Base-by-base conservation (phyloP, 1,140 invertebrate genomes). In the Bombus vancouverensis region DNA sequence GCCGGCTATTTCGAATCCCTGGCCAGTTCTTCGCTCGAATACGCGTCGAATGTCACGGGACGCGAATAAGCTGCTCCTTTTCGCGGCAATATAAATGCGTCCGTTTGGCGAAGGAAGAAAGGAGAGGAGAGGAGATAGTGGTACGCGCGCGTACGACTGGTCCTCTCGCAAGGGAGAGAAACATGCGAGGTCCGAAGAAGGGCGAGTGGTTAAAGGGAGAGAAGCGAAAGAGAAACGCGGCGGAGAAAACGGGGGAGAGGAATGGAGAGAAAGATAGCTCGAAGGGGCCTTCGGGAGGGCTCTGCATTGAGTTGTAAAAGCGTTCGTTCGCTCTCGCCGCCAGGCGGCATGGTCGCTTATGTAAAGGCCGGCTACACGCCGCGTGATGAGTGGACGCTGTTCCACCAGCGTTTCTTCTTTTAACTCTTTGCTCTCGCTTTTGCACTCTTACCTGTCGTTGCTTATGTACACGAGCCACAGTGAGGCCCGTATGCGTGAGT, bases 261-360 rank as follows among this genome's bases (percentile, higher is more conserved):
- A 79, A 65, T 74, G 62, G 85, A 13, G 79, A 79, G 74, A 85
- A 77, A 72, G 88, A 88, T 86, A 90, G 79, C 86, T 88, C 85
- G 77, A 89, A 90, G 90, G 91, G 91, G 89, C 89, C 91, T 93
- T 90, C 87, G 65, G 92, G 87, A 86, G 91, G 87, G 81, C 84
- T 86, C 88, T 90, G 92, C 94, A 95, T 95, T 95, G 94, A 95
- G 95, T 95, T 95, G 95, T 95, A 95, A 95, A 95, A 95, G 94
- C 94, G 92, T 93, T 94, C 92, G 92, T 93, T 94, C 91, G 94
- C 88, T 93, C 92, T 94, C 92, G 92, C 94, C 94, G 94, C 92
- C 93, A 91, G 94, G 93, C 94, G 94, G 94, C 94, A 94, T 92
- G 91, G 92, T 93, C 93, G 93, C 93, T 94, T 95, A 94, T 95